phyloP scores from a whole-genome alignment of 2,797 vertebrate species.

The Morus bassanus region DNA sequence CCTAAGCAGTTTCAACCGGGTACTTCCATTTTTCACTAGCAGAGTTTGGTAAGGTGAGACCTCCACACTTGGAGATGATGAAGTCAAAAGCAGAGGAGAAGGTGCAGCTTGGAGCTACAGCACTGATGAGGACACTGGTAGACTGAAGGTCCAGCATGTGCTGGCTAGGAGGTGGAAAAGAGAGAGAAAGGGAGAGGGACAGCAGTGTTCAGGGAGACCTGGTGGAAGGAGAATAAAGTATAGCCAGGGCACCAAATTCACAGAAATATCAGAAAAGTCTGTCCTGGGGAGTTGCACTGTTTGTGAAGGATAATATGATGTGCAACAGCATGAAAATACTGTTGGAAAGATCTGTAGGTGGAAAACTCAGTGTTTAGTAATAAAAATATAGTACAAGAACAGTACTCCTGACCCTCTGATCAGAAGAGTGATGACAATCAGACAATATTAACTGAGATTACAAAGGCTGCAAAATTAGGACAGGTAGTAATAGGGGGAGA shows the following conservation, averaged over 20 bases:
- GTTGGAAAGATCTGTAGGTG: neutral
- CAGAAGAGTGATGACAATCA: neutral
- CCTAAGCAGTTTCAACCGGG: neutral
- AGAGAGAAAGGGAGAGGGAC: neutral
- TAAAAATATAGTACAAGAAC: neutral
- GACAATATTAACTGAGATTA: neutral
- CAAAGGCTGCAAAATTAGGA: neutral
- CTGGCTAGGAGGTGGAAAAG: neutral
- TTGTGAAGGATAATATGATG: neutral
- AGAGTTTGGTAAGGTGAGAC: neutral
- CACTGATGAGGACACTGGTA: neutral
- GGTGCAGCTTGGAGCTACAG: neutral
- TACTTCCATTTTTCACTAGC: neutral
- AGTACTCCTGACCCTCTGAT: neutral
- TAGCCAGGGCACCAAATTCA: neutral
- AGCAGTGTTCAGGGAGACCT: neutral
- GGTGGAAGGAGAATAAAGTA: neutral
- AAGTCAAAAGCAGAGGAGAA: neutral
- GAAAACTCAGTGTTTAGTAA: neutral
- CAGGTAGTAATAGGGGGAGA: neutral
- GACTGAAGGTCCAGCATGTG: neutral
- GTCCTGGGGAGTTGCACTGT: neutral
- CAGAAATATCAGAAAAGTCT: neutral
- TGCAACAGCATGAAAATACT: neutral
- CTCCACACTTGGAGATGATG: neutral